These are phyloP conservation scores for Orientallactaga bullata DNA, from an alignment of 2,113 vertebrate species.

Conservation along the genomic window DNA sequence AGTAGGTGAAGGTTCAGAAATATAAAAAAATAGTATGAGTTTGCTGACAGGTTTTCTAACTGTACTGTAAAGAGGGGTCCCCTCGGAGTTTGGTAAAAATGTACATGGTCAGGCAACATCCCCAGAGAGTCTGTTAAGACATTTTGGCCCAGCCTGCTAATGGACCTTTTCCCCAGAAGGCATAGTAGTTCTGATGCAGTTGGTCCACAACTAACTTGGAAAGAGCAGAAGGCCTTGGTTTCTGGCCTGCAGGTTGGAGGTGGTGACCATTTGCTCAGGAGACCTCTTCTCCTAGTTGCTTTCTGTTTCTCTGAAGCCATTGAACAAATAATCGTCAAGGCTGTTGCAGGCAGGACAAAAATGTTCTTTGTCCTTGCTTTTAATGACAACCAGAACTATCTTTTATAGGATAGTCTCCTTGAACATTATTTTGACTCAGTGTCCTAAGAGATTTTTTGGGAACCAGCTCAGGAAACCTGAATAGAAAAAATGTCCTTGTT, in stretches of 20 bases:
- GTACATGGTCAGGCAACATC: background rate
- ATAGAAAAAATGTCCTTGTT: constrained; percentile 6
- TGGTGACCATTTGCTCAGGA: background rate
- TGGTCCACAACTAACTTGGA: background rate
- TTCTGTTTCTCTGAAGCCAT: constrained; percentile 37
- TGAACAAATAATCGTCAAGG: constrained; percentile 32
- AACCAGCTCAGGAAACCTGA: constrained; percentile 31
- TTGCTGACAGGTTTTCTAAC: constrained; percentile 16
- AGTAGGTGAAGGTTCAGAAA: background rate
- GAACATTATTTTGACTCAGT: constrained; percentile 63
- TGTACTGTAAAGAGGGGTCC: background rate
- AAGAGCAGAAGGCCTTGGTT: background rate
- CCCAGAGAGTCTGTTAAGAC: background rate
- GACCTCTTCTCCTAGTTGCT: background rate
- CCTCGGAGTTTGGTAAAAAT: background rate
- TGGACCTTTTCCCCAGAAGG: background rate
- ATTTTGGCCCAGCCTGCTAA: background rate
- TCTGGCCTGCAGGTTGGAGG: background rate
- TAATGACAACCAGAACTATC: constrained; percentile 47
- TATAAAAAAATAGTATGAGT: background rate
- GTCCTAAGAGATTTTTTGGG: constrained; percentile 49
- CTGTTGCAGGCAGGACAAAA: constrained; percentile 45
- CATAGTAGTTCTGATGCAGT: background rate
- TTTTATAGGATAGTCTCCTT: constrained; percentile 71
- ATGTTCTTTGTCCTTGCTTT: constrained; percentile 65